Conservation (phyloP, 2,888 invertebrate genomes). For the Scelioninae gen. 1 region DNA sequence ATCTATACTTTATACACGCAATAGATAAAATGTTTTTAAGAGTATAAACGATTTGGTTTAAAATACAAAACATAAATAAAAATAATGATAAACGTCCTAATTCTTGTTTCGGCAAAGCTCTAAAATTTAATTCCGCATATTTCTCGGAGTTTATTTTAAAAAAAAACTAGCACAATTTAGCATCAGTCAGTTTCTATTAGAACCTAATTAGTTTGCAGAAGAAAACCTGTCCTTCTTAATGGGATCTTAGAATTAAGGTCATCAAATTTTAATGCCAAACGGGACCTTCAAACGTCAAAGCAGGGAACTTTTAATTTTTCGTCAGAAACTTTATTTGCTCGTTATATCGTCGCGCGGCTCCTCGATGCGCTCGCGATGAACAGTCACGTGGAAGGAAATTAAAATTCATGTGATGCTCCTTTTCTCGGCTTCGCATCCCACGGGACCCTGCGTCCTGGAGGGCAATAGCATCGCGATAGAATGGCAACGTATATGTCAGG, state of each 20-base stretch:
- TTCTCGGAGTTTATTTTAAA: background rate
- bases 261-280: constrained; percentile 48
- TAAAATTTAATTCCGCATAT: background rate
- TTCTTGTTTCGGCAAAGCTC: no score
- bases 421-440: constrained; percentile 79
- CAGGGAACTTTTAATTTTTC: constrained; percentile 81
- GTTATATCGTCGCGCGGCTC: constrained; percentile 78
- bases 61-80: no score
- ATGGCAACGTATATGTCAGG: constrained; percentile 67
- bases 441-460: constrained; percentile 76
- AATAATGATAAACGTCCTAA: no score
- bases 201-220: constrained; percentile 21
- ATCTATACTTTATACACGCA: no score
- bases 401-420: constrained; percentile 82
- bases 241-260: constrained; percentile 25
- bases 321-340: constrained; percentile 81
- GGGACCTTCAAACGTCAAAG: constrained; percentile 21
- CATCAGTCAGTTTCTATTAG: constrained; percentile 19
- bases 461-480: constrained; percentile 72
- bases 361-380: constrained; percentile 57
- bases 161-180: background rate
- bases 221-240: constrained; percentile 4
- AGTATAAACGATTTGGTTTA: no score
- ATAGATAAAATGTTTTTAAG: no score
- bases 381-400: constrained; percentile 78